Evolutionary conservation across 2,113 vertebrate genomes (phyloP), one percentile per base, ranked within the genome.

Genomic region (Myiopsitta monachus): DNA sequence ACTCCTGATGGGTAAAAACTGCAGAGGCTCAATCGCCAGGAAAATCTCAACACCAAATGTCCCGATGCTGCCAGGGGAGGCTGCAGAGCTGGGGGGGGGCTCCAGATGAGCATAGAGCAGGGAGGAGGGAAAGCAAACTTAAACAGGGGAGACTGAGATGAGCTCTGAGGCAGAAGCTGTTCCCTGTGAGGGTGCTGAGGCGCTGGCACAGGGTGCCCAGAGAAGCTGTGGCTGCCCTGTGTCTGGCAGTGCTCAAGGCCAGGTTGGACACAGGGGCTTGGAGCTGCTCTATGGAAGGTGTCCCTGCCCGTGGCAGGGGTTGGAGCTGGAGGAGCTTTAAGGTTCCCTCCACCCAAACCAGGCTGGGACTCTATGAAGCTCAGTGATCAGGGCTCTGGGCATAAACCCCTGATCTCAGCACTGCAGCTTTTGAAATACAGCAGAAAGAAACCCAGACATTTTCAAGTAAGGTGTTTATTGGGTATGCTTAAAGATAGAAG

Each of bases 391-490:
- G 52, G 49, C 18, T 41, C 33, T 0, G 5, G 46, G 52, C 11
- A 4, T 22, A 23, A 55, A 87, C 18, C 36, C 21, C 19, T 31
- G 51, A 5, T 4, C 49, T 0, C 0, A 0, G 15, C 41, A 38
- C 43, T 62, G 67, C 38, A 79, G 43, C 7, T 2, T 18, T 41
- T 51, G 52, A 47, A 64, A 39, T 7, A 33, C 13, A 6, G 31
- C 51, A 90, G 57, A 76, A 81, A 92, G 87, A 91, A 94, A 91
- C 21, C 0, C 23, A 92, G 44, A 21, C 24, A 0, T 24, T 52
- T 82, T 82, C 55, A 55, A 80, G n/a, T 76, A 49, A n/a, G 2
- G 4, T 39, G 30, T 97, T 96, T 95, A 96, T 97, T 96, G 47
- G 92, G 38, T 74, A 59, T 11, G 18, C 28, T 93, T 95, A 6